Percentiles rank a stretch among this genome's conserved stretches.
These are phyloP conservation scores for Hystrix cristata DNA, from an alignment of 2,113 vertebrate genomes.

Conservation along the genomic window DNA sequence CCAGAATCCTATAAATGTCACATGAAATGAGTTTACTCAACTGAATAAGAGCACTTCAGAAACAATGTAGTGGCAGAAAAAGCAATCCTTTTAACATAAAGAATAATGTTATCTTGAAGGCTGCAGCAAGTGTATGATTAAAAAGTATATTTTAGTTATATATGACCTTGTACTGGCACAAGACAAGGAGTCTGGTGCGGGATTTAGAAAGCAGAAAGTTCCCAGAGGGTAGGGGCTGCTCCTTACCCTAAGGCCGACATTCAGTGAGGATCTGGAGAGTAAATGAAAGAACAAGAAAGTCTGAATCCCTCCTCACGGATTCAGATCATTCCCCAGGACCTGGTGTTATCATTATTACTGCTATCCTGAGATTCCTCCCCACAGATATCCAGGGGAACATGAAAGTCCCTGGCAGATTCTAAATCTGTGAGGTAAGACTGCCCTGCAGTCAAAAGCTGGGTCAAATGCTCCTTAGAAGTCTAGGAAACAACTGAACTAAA, in stretches of 20 bases:
- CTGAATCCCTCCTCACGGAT: too few relatives aligned
- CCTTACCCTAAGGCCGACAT: neutral
- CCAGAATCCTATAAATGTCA: neutral
- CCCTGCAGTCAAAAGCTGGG: neutral
- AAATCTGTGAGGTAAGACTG: neutral
- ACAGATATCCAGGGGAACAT: neutral
- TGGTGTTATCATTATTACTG: neutral
- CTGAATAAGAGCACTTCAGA: neutral
- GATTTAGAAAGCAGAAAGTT: neutral
- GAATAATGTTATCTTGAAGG: slow-evolving; percentile 52
- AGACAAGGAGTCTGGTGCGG: neutral
- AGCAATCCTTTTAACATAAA: neutral
- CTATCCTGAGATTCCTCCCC: neutral
- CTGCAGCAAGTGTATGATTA: neutral
- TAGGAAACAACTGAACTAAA: neutral
- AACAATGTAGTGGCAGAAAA: neutral
- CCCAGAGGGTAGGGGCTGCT: neutral
- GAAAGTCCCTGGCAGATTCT: neutral
- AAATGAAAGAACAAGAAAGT: neutral
- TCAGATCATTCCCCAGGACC: neutral
- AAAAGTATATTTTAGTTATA: neutral
- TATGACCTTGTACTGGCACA: neutral
- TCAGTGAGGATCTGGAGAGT: neutral
- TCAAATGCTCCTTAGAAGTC: neutral
- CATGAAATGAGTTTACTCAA: slow-evolving; percentile 9